Conservation (phyloP, 2,113 vertebrate species). For the Mus musculus region GRCm39 chr5:142403501-142404000, state of each 20-base stretch:
- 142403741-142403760: background rate
- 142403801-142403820: conserved; percentile 58
- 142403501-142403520: background rate
- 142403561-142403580: background rate
- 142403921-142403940: conserved; percentile 60
- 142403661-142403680: background rate
- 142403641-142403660: background rate
- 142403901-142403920: background rate
- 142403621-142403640: background rate
- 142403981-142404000: background rate
- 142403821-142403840: conserved; percentile 60
- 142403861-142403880: conserved; percentile 62
- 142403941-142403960: conserved; percentile 42
- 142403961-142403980: background rate
- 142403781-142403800: background rate
- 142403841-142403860: conserved; percentile 84
- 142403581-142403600: too few relatives aligned
- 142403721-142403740: accelerated
- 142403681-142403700: accelerated
- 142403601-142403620: background rate
- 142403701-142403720: too few relatives aligned
- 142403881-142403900: background rate
- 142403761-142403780: background rate
- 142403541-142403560: background rate
- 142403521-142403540: background rate